phyloP scores from a whole-genome alignment of 2,888 invertebrate genomes.

The Diloba caeruleocephala region DNA sequence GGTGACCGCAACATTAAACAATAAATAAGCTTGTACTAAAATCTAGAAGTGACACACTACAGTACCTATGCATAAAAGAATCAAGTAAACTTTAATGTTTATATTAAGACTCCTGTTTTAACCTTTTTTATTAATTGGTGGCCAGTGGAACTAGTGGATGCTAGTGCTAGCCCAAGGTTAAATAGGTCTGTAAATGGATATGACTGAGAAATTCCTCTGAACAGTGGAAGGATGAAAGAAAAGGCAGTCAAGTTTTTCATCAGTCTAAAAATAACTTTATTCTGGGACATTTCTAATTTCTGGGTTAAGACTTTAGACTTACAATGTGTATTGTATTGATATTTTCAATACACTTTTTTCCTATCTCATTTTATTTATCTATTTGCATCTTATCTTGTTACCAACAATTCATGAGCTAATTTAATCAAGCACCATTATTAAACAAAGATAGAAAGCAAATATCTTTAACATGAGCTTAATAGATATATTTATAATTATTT shows the following conservation, averaged over 20 bases:
- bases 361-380: constrained; percentile 45
- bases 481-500: constrained; percentile 12
- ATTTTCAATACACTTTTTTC: constrained; percentile 34
- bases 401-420: constrained; percentile 50
- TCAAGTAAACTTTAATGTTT: background rate
- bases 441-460: constrained; percentile 41
- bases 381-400: constrained; percentile 53
- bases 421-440: constrained; percentile 50
- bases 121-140: background rate
- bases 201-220: constrained; percentile 3
- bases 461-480: constrained; percentile 21
- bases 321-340: constrained; percentile 17
- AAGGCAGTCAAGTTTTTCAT: constrained; percentile 31
- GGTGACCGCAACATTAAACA: constrained; percentile 1
- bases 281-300: constrained; percentile 39
- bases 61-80: no score
- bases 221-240: constrained; percentile 30
- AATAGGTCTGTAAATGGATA: constrained; percentile 15
- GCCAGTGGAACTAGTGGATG: background rate
- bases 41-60: no score
- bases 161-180: constrained; percentile 2
- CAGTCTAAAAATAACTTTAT: constrained; percentile 39
- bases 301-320: constrained; percentile 47
- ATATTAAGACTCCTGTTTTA: background rate
- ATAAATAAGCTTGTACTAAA: background rate